Evolutionary conservation across 2,888 invertebrate genomes (phyloP).

Genomic region (Perizoma flavofasciatum): DNA sequence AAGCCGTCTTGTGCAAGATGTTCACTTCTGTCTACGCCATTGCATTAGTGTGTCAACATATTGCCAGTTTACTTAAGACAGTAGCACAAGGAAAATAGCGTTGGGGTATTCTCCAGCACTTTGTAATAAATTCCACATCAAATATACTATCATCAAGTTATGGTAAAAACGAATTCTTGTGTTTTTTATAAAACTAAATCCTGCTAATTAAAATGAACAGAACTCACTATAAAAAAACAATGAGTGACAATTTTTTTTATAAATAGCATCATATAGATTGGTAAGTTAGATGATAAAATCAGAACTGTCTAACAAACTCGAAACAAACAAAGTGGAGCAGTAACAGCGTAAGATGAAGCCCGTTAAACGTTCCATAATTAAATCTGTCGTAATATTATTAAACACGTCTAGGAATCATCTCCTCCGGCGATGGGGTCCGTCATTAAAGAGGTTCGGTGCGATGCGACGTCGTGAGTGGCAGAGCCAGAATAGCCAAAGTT

Average conservation of each 20-base stretch:
- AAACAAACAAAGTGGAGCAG: slow-evolving; percentile 63
- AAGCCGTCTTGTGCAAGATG: slow-evolving; percentile 78
- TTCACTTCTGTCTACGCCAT: slow-evolving; percentile 73
- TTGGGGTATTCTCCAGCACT: no score
- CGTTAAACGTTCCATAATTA: slow-evolving; percentile 81
- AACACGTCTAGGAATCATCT: slow-evolving; percentile 83
- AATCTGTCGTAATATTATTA: slow-evolving; percentile 84
- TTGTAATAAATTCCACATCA: no score
- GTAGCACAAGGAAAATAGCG: slow-evolving; percentile 4
- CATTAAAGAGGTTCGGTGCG: slow-evolving; percentile 79
- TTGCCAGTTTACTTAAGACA: slow-evolving; percentile 32
- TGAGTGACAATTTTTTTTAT: no score
- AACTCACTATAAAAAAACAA: no score
- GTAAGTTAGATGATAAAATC: no score
- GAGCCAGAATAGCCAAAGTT: slow-evolving; percentile 80
- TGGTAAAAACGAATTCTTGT: no score
- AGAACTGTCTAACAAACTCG: slow-evolving; percentile 49
- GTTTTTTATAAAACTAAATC: no score
- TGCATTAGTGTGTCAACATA: slow-evolving; percentile 47
- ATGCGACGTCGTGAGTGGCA: slow-evolving; percentile 42
- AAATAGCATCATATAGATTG: no score
- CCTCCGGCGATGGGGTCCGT: slow-evolving; percentile 80
- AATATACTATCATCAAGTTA: no score
- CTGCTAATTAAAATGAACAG: no score
- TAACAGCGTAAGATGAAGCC: slow-evolving; percentile 68